Evolutionary conservation across 2,113 vertebrate species (phyloP).

Genomic region (Equus quagga): DNA sequence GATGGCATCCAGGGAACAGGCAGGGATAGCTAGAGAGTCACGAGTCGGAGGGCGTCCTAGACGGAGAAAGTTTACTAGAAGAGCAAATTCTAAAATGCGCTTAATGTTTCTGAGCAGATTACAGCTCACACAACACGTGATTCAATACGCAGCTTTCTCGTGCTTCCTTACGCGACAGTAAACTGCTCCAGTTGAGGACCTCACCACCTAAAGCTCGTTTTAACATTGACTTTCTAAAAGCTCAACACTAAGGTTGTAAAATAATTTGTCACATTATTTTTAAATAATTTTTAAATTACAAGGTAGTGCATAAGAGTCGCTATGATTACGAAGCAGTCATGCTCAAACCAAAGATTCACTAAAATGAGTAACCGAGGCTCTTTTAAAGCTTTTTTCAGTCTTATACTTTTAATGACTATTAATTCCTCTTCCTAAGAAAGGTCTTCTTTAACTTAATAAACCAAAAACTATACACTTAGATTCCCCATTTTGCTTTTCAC

Average conservation of each 20-base stretch:
- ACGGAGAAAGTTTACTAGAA: not conserved
- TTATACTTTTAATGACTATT: not conserved
- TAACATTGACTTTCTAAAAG: constrained; percentile 1
- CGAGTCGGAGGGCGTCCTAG: not conserved
- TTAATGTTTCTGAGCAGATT: not conserved
- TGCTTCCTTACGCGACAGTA: not conserved
- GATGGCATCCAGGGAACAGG: not conserved
- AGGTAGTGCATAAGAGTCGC: not conserved
- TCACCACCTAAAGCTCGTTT: not conserved
- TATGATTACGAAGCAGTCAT: not conserved
- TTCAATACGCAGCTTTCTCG: not conserved
- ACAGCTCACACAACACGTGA: not conserved
- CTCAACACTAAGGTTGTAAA: not conserved
- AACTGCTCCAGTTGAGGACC: not conserved
- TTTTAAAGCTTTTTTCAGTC: not conserved
- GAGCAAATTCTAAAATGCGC: not conserved
- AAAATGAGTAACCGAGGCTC: not conserved
- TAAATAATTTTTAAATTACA: not conserved
- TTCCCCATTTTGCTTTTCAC: not conserved
- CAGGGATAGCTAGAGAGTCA: not conserved
- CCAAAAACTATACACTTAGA: not conserved
- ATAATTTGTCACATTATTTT: constrained; percentile 3
- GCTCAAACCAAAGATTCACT: not conserved
- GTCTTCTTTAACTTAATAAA: constrained; percentile 1
- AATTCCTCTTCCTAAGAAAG: constrained; percentile 5